Percentiles rank a stretch among this genome's conserved stretches.
phyloP scores from a whole-genome alignment of 2,113 vertebrate genomes.

The Pyrgilauda ruficollis region DNA sequence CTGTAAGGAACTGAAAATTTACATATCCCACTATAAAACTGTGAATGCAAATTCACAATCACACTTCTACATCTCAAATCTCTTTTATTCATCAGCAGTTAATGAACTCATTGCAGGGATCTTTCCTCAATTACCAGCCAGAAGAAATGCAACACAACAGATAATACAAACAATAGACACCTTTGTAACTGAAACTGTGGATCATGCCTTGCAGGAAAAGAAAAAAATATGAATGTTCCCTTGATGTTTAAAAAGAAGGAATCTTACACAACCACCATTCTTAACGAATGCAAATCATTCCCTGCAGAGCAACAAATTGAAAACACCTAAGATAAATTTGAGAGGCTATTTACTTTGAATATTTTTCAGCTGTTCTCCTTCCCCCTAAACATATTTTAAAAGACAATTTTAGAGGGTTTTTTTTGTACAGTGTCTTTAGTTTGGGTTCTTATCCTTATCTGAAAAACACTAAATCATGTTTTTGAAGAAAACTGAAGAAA shows the following conservation, averaged over 20 bases:
- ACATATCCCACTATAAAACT: background rate
- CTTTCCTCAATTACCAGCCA: background rate
- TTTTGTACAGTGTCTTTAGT: background rate
- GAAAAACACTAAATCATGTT: background rate
- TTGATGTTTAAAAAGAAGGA: background rate
- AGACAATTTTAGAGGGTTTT: background rate
- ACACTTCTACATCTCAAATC: background rate
- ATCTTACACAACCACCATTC: background rate
- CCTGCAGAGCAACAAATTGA: background rate
- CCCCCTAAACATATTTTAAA: background rate
- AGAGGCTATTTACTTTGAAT: slow-evolving; percentile 1
- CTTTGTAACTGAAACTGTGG: background rate
- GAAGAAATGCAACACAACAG: background rate
- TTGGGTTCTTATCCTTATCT: background rate
- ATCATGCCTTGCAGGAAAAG: background rate
- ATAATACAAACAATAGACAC: background rate
- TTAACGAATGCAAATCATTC: background rate
- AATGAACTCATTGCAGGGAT: background rate
- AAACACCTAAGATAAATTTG: background rate
- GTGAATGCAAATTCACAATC: background rate
- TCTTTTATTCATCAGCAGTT: background rate
- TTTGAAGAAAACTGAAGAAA: background rate
- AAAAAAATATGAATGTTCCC: background rate
- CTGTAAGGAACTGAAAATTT: background rate
- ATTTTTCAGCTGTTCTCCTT: background rate